Evolutionary conservation across 2,797 vertebrate species (phyloP).

Genomic region (Falco columbarius): DNA sequence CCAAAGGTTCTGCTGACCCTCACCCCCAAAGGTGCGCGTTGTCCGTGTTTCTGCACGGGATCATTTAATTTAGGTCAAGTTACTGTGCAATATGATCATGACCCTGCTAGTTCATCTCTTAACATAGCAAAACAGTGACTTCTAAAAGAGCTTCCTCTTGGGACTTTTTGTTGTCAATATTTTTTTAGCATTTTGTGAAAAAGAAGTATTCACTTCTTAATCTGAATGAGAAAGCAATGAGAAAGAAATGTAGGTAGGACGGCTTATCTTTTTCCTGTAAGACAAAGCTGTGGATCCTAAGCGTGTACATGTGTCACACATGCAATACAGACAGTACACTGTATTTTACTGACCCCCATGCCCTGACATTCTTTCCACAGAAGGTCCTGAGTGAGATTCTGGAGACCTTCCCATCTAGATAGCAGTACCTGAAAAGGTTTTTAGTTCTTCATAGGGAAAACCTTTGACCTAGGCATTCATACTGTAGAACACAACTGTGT

Average conservation of each 20-base stretch:
- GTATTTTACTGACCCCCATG: not conserved
- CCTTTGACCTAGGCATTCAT: not conserved
- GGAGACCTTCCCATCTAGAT: not conserved
- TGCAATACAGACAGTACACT: no score
- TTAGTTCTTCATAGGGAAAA: not conserved
- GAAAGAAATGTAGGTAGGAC: not conserved
- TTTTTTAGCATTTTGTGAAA: not conserved
- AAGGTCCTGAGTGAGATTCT: not conserved
- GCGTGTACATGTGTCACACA: rapidly evolving
- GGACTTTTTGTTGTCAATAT: not conserved
- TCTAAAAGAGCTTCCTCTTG: not conserved
- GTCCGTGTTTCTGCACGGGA: not conserved
- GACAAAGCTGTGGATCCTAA: not conserved
- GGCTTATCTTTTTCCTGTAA: not conserved
- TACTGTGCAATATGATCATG: not conserved
- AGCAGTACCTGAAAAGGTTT: not conserved
- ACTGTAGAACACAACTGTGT: not conserved
- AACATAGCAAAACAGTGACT: not conserved
- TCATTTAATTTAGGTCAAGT: not conserved
- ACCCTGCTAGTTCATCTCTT: not conserved
- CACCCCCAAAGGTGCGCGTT: not conserved
- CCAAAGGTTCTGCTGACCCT: not conserved
- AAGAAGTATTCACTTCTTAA: not conserved
- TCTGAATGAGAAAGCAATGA: not conserved
- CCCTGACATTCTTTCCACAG: not conserved